Evolutionary conservation across 2,888 invertebrate species (phyloP).

Genomic region (Dendrolimus pini): DNA sequence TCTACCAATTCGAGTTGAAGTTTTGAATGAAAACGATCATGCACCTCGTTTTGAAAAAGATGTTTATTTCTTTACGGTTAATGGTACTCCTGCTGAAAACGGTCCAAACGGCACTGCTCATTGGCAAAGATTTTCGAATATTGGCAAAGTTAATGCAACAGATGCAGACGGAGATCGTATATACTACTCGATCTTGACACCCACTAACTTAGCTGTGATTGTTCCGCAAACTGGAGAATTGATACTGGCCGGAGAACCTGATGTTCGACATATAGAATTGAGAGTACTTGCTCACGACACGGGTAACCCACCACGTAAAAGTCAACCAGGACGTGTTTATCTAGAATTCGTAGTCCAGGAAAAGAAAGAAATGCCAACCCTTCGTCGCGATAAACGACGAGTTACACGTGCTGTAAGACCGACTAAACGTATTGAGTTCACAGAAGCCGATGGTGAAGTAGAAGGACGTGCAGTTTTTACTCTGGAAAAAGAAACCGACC

Average conservation of each 20-base stretch:
- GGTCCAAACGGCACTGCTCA: conserved; percentile 77
- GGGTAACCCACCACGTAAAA: conserved; percentile 82
- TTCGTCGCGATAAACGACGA: conserved; percentile 84
- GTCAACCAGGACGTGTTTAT: conserved; percentile 85
- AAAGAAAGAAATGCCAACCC: conserved; percentile 77
- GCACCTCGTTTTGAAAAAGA: conserved; percentile 88
- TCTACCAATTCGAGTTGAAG: conserved; percentile 84
- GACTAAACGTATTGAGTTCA: conserved; percentile 94
- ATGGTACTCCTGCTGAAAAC: conserved; percentile 77
- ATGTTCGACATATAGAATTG: conserved; percentile 80
- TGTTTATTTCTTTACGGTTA: conserved; percentile 86
- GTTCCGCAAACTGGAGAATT: conserved; percentile 96
- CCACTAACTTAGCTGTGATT: conserved; percentile 89
- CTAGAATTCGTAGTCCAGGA: conserved; percentile 82
- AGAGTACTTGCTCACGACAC: conserved; percentile 90
- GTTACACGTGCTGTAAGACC: conserved; percentile 94
- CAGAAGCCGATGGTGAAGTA: conserved; percentile 92
- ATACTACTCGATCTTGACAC: conserved; percentile 89
- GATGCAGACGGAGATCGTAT: conserved; percentile 95
- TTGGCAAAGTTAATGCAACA: conserved; percentile 90
- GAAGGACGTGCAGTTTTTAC: conserved; percentile 93
- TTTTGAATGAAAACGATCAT: conserved; percentile 95
- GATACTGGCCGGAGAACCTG: conserved; percentile 87
- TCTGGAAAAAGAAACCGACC: conserved; percentile 93
- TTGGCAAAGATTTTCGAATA: conserved; percentile 87